phyloP scores from a whole-genome alignment of 30 jellyfish, hydroid and myxozoan species.

The Nemopilema nomurai region DNA sequence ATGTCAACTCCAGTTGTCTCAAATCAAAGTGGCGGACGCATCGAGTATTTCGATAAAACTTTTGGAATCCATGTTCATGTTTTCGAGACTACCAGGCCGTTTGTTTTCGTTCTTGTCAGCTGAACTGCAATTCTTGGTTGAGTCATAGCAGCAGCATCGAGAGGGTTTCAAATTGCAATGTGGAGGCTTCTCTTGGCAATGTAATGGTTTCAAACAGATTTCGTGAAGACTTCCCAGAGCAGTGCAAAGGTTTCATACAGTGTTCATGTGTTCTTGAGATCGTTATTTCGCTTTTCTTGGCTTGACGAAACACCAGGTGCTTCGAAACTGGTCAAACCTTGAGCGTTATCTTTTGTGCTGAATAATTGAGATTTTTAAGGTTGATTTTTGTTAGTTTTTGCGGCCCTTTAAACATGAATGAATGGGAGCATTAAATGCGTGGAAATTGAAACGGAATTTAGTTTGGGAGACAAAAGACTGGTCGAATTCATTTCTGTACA shows the following conservation, averaged over 20 bases:
- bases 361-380: not conserved
- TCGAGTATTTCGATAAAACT: not conserved
- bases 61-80: not conserved
- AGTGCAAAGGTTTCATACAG: constrained; percentile 20
- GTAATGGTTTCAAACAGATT: constrained; percentile 11
- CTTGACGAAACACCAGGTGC: not conserved
- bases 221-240: not conserved
- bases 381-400: not conserved
- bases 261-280: not conserved
- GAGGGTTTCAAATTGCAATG: constrained; percentile 21
- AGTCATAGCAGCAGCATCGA: not conserved
- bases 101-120: not conserved
- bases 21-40: not conserved
- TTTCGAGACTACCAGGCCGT: not conserved
- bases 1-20: not conserved
- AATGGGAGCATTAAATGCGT: not conserved
- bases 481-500: not conserved
- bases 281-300: not conserved
- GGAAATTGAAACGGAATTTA: not conserved
- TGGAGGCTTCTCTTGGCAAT: constrained; percentile 1
- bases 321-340: not conserved
- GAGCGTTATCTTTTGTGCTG: not conserved
- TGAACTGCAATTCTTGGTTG: not conserved
- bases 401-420: not conserved
- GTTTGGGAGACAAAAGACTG: not conserved